These are phyloP conservation scores for Psylliodes chrysocephalus DNA, from an alignment of 2,888 invertebrate species.

Conservation along the genomic window DNA sequence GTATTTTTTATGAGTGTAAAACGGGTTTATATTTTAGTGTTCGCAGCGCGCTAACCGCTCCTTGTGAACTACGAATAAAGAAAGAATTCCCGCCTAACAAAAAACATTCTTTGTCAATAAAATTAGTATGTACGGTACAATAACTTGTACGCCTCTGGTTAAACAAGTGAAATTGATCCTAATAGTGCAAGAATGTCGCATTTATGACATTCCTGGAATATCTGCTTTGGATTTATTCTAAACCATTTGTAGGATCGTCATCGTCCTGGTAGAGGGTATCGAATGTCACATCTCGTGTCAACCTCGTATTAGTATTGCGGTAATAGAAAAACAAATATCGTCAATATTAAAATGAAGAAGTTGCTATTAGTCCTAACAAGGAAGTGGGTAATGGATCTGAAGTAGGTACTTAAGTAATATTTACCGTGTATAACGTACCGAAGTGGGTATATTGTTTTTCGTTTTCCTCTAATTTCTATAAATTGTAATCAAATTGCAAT, in stretches of 20 bases:
- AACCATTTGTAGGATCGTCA: background rate
- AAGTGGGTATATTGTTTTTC: too few species aligned
- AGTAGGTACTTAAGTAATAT: conserved; percentile 2
- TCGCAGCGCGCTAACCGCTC: too few species aligned
- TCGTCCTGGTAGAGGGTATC: too few species aligned
- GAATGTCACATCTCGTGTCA: conserved; percentile 6
- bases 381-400: conserved; percentile 6
- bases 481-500: too few species aligned
- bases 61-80: too few species aligned
- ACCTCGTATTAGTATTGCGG: conserved; percentile 10
- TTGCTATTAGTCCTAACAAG: conserved; percentile 9
- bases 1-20: too few species aligned
- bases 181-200: background rate
- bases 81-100: too few species aligned
- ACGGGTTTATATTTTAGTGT: too few species aligned
- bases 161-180: conserved; percentile 2
- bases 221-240: conserved; percentile 10
- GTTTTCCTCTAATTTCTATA: too few species aligned
- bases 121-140: too few species aligned
- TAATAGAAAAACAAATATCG: conserved; percentile 12
- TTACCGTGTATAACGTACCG: too few species aligned
- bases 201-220: conserved; percentile 10
- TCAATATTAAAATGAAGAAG: conserved; percentile 18
- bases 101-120: too few species aligned
- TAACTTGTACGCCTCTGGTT: background rate